Base-by-base conservation (phyloP, 2,113 vertebrate species). In the Zapus hudsonius region DNA sequence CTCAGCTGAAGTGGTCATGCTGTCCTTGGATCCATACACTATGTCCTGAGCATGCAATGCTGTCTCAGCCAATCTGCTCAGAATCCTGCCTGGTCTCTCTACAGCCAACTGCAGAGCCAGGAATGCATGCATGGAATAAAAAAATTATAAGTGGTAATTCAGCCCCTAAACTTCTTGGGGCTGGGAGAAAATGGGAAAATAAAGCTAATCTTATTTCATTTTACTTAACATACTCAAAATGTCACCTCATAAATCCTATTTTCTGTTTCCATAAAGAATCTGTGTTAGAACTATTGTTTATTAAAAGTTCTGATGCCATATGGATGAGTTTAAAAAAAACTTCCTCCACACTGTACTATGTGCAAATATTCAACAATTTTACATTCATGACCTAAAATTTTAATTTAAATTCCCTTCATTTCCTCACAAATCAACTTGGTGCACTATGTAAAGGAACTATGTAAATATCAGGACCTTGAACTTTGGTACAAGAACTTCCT, bases 271-370 rank as follows among this genome's bases (percentile, higher is more conserved):
- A 96, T 94, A 97, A 96, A 96, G 95, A 92, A 97, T 84, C 55
- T 97, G 70, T 91, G 94, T 98, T 97, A 98, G 96, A 97, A 78
- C 92, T 92, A 96, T 97, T 98, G 95, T 98, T 97, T 98, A 98
- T 97, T 98, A 97, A 97, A 98, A 97, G 93, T 95, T 80, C 93
- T 96, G 40, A 79, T 96, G 91, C 93, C 94, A 90, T 95, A 97
- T 96, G 70, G 89, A 90, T 96, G 96, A 97, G n/a, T 96, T 97
- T 97, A 36, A 93, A 72, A 83, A 95, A 95, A 95, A 92, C 59
- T 76, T 19, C 64, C 63, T 73, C 63, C 88, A 87, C 89, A 66
- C 85, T 79, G 40, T 90, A 86, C 96, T 90, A 93, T 95, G 88
- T 95, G 78, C 89, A 96, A 96, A 97, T 89, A 97, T 83, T 52